Percentiles rank a stretch among this genome's conserved stretches.
These are phyloP conservation scores for Rousettus madagascariensis DNA, from an alignment of 2,797 vertebrate species.

Conservation along the genomic window DNA sequence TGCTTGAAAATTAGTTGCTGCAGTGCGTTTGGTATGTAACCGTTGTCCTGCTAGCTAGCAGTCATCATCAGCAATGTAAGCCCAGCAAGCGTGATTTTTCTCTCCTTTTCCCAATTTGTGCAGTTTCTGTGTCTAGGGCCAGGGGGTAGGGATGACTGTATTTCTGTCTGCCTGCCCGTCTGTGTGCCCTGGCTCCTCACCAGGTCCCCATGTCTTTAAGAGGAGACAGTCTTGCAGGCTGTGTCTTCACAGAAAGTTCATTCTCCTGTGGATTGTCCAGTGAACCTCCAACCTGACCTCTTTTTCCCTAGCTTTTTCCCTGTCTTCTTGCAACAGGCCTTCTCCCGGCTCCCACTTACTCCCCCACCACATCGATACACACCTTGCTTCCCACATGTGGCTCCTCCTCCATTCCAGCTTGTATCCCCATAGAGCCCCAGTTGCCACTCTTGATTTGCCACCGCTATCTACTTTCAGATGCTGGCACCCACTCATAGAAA, in stretches of 20 bases:
- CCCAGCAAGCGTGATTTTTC: conserved; percentile 28
- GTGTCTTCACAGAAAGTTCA: neutral
- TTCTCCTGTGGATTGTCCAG: neutral
- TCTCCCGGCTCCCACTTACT: neutral
- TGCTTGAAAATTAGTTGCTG: conserved; percentile 80
- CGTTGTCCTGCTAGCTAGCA: conserved; percentile 61
- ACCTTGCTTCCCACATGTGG: neutral
- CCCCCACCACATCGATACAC: too few relatives aligned
- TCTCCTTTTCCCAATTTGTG: conserved; percentile 43
- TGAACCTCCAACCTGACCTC: neutral
- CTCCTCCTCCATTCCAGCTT: neutral
- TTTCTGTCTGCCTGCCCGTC: neutral
- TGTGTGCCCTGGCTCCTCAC: neutral
- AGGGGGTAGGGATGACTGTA: neutral
- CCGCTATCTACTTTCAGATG: neutral
- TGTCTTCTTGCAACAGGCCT: neutral
- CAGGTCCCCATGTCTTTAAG: neutral
- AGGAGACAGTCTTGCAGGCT: neutral
- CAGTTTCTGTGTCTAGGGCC: neutral
- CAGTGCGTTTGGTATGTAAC: conserved; percentile 58
- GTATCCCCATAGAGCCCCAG: neutral
- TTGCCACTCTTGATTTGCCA: neutral
- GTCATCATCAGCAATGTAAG: neutral
- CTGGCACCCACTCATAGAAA: neutral
- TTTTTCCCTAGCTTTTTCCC: neutral